Evolutionary conservation across 2,113 vertebrate species (phyloP).

Genomic region (Solenodon paradoxus): DNA sequence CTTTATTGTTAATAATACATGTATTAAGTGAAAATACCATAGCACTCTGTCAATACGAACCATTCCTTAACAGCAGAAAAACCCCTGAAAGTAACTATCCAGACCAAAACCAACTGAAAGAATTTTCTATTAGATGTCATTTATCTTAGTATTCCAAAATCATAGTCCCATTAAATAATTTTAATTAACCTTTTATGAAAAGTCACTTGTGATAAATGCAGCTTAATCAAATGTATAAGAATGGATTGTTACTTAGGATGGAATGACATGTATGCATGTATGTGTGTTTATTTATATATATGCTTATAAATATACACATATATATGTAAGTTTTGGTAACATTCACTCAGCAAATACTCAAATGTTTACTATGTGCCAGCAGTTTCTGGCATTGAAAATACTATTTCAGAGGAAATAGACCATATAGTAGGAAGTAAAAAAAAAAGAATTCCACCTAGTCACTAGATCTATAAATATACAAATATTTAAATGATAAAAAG

Average conservation of each 20-base stretch:
- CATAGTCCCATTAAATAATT: conserved; percentile 20
- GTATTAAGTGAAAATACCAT: not conserved
- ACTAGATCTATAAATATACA: not conserved
- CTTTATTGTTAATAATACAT: not conserved
- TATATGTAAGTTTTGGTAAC: not conserved
- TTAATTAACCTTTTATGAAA: conserved; percentile 39
- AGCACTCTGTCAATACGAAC: not conserved
- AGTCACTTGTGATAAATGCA: not conserved
- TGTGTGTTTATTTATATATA: too few species aligned
- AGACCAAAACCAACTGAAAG: not conserved
- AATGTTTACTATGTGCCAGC: not conserved
- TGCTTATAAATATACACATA: too few species aligned
- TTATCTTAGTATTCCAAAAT: conserved; percentile 11
- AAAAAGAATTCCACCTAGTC: not conserved
- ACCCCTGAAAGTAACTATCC: not conserved
- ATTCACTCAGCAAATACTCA: not conserved
- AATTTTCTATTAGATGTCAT: conserved; percentile 18
- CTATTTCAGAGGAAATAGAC: not conserved
- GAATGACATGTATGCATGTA: not conserved
- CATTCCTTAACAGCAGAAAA: not conserved
- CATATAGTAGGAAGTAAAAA: not conserved
- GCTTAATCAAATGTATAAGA: not conserved
- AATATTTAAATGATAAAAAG: not conserved
- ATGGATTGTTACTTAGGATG: not conserved
- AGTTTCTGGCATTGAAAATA: not conserved